Evolutionary conservation across 2,797 vertebrate genomes (phyloP), one percentile per base, ranked within the genome.

Genomic region (Melanogrammus aeglefinus): DNA sequence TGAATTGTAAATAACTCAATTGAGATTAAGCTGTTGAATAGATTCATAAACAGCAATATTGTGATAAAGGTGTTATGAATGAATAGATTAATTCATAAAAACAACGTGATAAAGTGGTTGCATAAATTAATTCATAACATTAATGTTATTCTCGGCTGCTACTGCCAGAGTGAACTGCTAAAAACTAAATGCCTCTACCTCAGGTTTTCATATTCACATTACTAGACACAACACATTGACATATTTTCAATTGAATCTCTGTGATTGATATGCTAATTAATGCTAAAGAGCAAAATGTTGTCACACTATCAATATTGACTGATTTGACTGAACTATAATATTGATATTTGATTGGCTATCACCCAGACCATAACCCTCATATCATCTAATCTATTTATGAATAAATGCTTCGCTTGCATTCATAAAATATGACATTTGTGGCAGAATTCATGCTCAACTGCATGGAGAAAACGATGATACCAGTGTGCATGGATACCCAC

Each of bases 351-450:
- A 57, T 57, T 57, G 51, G 51, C 18, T 21, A 57, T 57, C 51
- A 57, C 14, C 51, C 51, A 4, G 51, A 18, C 51, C 51, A 21
- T 57, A 14, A 47, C 51, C 51, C 51, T 57, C 18, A 16, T 16
- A 18, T 57, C 18, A 18, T 57, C 16, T 6, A 16, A 21, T 57
- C 51, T 57, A 6, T 57, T 76, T 29, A n/a, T 39, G 38, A 39
- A n/a, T 69, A 82, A 41, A 44, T 29, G 24, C 14, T 66, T 31
- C 63, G 36, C 35, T 24, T 69, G 73, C 63, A 73, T 77, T 77
- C 70, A 69, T 21, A n/a, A 31, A 76, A 75, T 33, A 77, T 77
- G 33, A 78, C 36, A 79, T 76, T 70, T 57, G 44, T n/a, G 14
- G 47, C n/a, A 6, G 27, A 39, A 24, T 41, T 36, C 66, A 39